Conservation (phyloP, 2,797 vertebrate genomes). For the Ptychadena robeensis region DNA sequence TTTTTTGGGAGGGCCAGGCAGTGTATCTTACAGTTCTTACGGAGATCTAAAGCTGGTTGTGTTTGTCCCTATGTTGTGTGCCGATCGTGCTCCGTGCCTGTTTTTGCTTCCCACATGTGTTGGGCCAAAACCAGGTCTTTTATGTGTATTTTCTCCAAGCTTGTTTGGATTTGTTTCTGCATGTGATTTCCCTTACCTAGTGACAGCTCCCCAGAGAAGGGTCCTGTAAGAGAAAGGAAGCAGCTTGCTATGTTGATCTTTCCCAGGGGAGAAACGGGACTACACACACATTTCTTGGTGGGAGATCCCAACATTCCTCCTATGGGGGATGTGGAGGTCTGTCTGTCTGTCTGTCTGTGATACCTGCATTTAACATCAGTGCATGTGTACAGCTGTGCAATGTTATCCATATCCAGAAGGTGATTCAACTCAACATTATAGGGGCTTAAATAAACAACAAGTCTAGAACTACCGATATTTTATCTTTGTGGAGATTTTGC, state of each 20-base stretch:
- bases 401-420: neutral
- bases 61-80: conserved; percentile 4
- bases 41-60: neutral
- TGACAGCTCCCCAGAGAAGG: conserved; percentile 57
- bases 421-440: neutral
- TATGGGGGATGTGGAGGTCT: conserved; percentile 19
- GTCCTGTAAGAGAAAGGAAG: conserved; percentile 46
- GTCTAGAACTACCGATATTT: neutral
- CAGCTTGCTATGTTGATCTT: conserved; percentile 58
- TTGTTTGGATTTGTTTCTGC: conserved; percentile 57
- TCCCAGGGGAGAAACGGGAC: conserved; percentile 44
- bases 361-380: neutral
- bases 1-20: no score
- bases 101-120: conserved; percentile 56
- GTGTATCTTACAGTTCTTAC: neutral
- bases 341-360: neutral
- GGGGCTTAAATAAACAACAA: neutral
- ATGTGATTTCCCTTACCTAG: conserved; percentile 27
- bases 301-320: conserved; percentile 56
- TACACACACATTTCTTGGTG: conserved; percentile 40
- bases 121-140: conserved; percentile 30
- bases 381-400: neutral
- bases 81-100: conserved; percentile 15
- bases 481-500: neutral
- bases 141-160: conserved; percentile 36